Base-by-base conservation (phyloP, 2,888 invertebrate genomes). In the Netelia virgata region DNA sequence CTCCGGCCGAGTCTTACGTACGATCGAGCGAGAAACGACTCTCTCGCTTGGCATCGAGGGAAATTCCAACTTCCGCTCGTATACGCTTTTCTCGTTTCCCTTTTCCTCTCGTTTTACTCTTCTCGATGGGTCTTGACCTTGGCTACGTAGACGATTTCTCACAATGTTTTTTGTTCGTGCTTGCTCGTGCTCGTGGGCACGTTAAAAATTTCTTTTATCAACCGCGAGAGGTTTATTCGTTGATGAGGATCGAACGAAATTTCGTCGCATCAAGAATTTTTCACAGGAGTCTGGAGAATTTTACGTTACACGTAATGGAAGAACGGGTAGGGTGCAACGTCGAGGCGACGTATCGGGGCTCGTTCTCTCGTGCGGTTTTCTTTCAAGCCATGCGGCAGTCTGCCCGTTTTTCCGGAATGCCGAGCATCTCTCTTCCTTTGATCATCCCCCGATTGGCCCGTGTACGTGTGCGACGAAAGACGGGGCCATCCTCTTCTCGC, bases 361-460 rank as follows among this genome's bases (percentile, higher is more conserved):
- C 28, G 36, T 61, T 61, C 61, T 70, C 70, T 36, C 20, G 50
- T 23, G 69, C 47, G 50, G 53, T 70, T 36, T 78, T 70, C 70
- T 63, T 70, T 63, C n/a, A 11, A 53, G 63, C 8, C 10, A 23
- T 47, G 28, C 63, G 20, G 23, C 50, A 57, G 77, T 63, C 36
- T 81, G 81, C 73, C 69, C 73, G 84, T 84, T 84, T 84, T 84
- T 81, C 84, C 81, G 77, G 84, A 81, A 84, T 84, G 50, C 81
- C 84, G 77, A 84, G 75, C 84, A 84, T 81, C 69, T 59, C 66
- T 68, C 63, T 81, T 73, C 77, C 80, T 77, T 84, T 84, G 81
- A 84, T 84, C 81, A 81, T 73, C 57, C 63, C 63, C 47, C 84
- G 73, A 81, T 81, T 84, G 80, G 84, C 73, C 76, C 28, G 50